These are phyloP conservation scores for Baryphthengus martii DNA, from an alignment of 2,113 vertebrate species.

Conservation along the genomic window DNA sequence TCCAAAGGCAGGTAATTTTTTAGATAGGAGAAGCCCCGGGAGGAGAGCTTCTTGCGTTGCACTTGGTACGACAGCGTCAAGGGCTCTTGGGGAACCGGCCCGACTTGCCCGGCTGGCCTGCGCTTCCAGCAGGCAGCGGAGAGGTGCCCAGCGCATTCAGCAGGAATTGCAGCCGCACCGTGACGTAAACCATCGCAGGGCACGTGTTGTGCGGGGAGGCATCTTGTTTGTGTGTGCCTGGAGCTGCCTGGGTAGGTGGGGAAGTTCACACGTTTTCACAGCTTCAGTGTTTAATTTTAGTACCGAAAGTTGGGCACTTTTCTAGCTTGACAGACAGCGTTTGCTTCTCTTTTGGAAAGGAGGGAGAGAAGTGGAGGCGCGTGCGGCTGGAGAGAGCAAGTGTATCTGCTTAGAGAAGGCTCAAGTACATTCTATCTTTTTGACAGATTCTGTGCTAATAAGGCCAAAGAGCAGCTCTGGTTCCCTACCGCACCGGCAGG, in stretches of 20 bases:
- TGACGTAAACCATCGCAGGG: constrained; percentile 20
- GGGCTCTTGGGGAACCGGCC: neutral
- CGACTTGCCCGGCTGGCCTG: accelerated
- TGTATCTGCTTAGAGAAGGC: neutral
- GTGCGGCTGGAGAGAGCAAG: neutral
- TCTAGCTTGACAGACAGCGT: neutral
- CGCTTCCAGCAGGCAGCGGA: neutral
- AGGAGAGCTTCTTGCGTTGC: no score
- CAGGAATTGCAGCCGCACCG: neutral
- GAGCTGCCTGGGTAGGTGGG: constrained; percentile 7
- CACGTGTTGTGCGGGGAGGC: constrained; percentile 32
- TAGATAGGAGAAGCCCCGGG: neutral
- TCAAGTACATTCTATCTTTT: neutral
- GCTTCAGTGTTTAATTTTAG: constrained; percentile 21
- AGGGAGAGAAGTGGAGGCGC: neutral
- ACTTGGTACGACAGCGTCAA: neutral
- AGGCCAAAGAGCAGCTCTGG: neutral
- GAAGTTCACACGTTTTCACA: constrained; percentile 27
- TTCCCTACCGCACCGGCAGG: neutral
- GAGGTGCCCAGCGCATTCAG: neutral
- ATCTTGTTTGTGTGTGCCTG: constrained; percentile 8
- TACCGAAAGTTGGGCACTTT: neutral
- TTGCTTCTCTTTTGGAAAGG: neutral
- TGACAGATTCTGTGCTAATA: neutral
- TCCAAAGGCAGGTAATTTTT: neutral